Percentiles rank a stretch among this genome's conserved stretches.
These are phyloP conservation scores for Norana najaformis DNA, from an alignment of 2,888 invertebrate species.

Conservation along the genomic window DNA sequence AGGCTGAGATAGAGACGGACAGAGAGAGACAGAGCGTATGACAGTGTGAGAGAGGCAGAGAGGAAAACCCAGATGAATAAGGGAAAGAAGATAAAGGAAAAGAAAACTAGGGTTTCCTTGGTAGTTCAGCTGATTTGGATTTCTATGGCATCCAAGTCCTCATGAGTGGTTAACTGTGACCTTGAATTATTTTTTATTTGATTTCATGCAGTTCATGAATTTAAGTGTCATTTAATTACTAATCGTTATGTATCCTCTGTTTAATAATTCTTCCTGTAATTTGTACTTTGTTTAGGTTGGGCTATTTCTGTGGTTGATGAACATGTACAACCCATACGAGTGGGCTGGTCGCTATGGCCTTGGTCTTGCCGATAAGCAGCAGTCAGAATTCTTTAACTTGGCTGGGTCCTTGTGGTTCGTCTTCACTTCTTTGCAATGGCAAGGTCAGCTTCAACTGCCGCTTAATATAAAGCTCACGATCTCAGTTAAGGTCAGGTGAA, in stretches of 20 bases:
- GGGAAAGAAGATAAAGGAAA: background rate
- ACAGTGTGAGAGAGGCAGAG: background rate
- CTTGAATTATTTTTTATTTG: background rate
- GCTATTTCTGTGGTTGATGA: constrained; percentile 40
- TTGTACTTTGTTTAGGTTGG: constrained; percentile 41
- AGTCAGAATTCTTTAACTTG: constrained; percentile 38
- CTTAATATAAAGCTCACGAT: constrained; percentile 20
- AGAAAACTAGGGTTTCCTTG: background rate
- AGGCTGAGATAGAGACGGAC: background rate
- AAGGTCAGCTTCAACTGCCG: constrained; percentile 40
- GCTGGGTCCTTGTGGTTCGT: constrained; percentile 43
- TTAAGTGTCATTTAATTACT: too few relatives aligned
- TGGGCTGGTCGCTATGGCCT: constrained; percentile 36
- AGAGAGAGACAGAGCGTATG: background rate
- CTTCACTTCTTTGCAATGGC: constrained; percentile 44
- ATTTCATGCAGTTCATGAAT: too few relatives aligned
- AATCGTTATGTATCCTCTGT: too few relatives aligned
- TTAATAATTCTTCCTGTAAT: too few relatives aligned
- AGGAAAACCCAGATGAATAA: background rate
- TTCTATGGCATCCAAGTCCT: background rate
- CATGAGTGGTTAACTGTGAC: background rate
- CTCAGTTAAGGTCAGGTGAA: background rate
- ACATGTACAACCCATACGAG: constrained; percentile 43
- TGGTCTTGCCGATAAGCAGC: constrained; percentile 38
- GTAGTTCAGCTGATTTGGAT: background rate